Evolutionary conservation across 64 coral and sea anemone genomes (phyloP).

Genomic region (Acropora tenuis): DNA sequence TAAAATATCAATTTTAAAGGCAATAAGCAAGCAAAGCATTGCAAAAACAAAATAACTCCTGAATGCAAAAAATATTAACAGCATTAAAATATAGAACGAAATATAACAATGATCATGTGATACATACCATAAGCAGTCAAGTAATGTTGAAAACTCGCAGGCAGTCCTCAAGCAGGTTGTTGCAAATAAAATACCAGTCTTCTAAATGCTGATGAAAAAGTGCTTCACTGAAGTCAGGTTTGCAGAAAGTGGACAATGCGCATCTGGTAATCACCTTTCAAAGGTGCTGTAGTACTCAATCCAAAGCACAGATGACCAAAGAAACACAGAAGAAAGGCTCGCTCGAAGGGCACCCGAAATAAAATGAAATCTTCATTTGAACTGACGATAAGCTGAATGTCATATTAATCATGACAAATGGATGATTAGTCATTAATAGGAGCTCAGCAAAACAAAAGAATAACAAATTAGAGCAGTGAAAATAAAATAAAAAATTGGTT

Average conservation of each 20-base stretch:
- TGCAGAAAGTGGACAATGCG: background rate
- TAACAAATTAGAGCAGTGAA: background rate
- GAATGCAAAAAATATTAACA: background rate
- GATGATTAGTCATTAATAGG: background rate
- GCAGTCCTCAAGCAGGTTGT: background rate
- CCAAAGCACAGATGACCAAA: background rate
- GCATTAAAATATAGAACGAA: conserved; percentile 19
- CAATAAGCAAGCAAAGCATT: background rate
- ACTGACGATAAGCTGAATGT: background rate
- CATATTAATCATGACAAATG: background rate
- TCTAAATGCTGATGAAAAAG: background rate
- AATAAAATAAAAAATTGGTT: background rate
- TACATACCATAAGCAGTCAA: conserved; percentile 34
- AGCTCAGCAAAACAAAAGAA: background rate
- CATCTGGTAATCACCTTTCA: background rate
- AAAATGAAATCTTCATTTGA: background rate
- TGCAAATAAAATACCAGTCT: conserved; percentile 17
- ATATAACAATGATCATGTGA: background rate
- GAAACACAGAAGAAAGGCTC: too few relatives aligned
- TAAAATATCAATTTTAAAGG: background rate
- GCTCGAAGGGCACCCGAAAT: background rate
- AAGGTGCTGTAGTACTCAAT: background rate
- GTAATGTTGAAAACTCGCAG: conserved; percentile 15
- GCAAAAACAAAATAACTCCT: background rate
- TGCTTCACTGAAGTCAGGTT: background rate